Evolutionary conservation across 1,140 invertebrate genomes (phyloP), one percentile per base, ranked within the genome.

Genomic region (Globodera rostochiensis): DNA sequence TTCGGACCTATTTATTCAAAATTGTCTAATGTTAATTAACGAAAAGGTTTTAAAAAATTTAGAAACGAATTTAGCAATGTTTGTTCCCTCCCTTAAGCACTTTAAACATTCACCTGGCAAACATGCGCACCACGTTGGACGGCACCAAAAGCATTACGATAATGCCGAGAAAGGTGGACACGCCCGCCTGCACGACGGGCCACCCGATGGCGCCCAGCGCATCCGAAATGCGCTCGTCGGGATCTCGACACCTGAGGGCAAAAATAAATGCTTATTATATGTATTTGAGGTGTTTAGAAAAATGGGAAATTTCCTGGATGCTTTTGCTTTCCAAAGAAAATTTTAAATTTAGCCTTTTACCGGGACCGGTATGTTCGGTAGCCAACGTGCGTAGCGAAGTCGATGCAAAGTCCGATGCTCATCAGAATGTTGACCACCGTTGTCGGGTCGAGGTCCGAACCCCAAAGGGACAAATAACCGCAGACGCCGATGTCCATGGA

Each of bases 381-480:
- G 25, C 88, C 88, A 6, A 89, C 88, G 75, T 89, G 88, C 3
- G 89, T 89, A 11, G 89, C 88, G 69, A 90, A 89, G 73, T 89
- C 88, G 53, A 89, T 90, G 49, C 86, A 90, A 21, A 90, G 80
- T 45, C 89, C 89, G 64, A 90, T 89, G 50, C 84, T 85, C 88
- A 89, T 89, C 85, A 89, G 79, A 74, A 89, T 89, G 67, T 90
- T 90, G 45, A 90, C 89, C 21, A 89, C 89, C n/a, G 87, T 88
- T 11, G 86, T 88, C 53, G 86, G 86, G 69, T 88, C 87, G 3
- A 89, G 73, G 50, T 89, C 88, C 7, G 86, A 85, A 19, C 88
- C 89, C 88, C 89, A 90, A 5, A 89, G 81, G n/a, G 88, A 88
- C 0, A 89, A 69, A 50, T 89, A 88, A 3, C 88, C 88, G 45